Conservation (phyloP, 2,797 vertebrate species). For the Sebastes umbrosus region DNA sequence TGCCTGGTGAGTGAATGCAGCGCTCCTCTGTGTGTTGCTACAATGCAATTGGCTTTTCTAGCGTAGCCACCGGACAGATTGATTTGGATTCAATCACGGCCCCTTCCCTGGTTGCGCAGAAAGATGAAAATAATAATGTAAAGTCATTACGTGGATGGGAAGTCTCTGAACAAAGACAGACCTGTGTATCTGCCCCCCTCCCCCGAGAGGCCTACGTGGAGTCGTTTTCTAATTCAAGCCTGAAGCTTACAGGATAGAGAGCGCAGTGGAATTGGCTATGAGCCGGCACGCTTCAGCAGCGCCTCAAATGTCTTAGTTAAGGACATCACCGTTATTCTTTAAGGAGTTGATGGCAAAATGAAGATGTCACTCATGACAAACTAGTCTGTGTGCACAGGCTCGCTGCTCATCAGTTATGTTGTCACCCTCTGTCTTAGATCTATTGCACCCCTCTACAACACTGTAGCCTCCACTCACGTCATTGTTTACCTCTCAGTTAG, state of each 20-base stretch:
- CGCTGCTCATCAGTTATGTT: slow-evolving; percentile 72
- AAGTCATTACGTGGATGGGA: slow-evolving; percentile 66
- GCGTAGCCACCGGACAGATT: slow-evolving; percentile 61
- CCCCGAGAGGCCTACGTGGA: slow-evolving; percentile 14
- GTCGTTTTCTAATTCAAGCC: slow-evolving; percentile 50
- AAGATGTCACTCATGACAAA: slow-evolving; percentile 83
- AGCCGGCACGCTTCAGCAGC: slow-evolving; percentile 38
- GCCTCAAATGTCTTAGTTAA: slow-evolving; percentile 64
- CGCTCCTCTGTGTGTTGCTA: slow-evolving; percentile 47
- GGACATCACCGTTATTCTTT: slow-evolving; percentile 58
- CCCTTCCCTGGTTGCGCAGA: slow-evolving; percentile 44
- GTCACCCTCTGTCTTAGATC: slow-evolving; percentile 66
- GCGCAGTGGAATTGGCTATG: slow-evolving; percentile 11
- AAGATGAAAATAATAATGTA: slow-evolving; percentile 72
- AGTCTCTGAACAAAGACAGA: slow-evolving; percentile 69
- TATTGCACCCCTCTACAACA: slow-evolving; percentile 39
- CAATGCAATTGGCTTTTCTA: slow-evolving; percentile 65
- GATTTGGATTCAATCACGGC: slow-evolving; percentile 70
- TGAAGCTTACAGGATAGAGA: slow-evolving; percentile 23
- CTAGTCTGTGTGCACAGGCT: slow-evolving; percentile 50
- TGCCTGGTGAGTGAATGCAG: slow-evolving; percentile 55
- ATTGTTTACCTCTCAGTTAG: slow-evolving; percentile 56
- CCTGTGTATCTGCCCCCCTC: slow-evolving; percentile 29
- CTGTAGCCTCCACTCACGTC: slow-evolving; percentile 29
- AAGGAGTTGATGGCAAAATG: slow-evolving; percentile 72